These are phyloP conservation scores for Rhagophthalmus giganteus DNA, from an alignment of 2,888 invertebrate genomes.

Conservation along the genomic window DNA sequence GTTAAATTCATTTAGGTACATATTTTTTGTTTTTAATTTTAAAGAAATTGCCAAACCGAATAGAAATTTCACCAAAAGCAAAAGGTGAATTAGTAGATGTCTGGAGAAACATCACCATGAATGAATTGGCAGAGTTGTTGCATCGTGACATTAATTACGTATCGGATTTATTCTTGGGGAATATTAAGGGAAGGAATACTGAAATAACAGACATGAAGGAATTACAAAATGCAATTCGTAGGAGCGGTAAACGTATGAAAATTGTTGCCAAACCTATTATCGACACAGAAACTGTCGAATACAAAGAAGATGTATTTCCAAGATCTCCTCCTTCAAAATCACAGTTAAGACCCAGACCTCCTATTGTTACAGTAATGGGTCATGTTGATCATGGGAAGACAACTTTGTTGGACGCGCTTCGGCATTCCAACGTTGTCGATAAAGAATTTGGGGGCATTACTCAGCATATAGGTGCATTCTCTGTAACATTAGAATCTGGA, in stretches of 20 bases:
- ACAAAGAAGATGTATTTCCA: slow-evolving; percentile 59
- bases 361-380: slow-evolving; percentile 98
- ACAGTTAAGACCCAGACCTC: slow-evolving; percentile 74
- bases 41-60: slow-evolving; percentile 59
- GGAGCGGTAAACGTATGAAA: slow-evolving; percentile 50
- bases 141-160: slow-evolving; percentile 65
- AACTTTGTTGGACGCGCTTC: slow-evolving; percentile 85
- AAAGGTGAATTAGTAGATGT: slow-evolving; percentile 64
- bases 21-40: slow-evolving; percentile 32
- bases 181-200: slow-evolving; percentile 41
- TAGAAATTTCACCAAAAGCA: slow-evolving; percentile 65
- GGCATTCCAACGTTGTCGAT: slow-evolving; percentile 84
- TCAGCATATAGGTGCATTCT: slow-evolving; percentile 98
- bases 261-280: slow-evolving; percentile 47
- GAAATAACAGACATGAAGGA: slow-evolving; percentile 47
- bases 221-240: slow-evolving; percentile 47
- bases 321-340: slow-evolving; percentile 68
- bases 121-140: slow-evolving; percentile 69
- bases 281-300: slow-evolving; percentile 30
- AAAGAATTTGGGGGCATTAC: slow-evolving; percentile 98
- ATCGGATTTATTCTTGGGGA: slow-evolving; percentile 48
- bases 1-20: neutral
- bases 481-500: slow-evolving; percentile 68
- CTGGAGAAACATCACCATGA: slow-evolving; percentile 81
- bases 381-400: slow-evolving; percentile 99